phyloP scores from a whole-genome alignment of 2,797 vertebrate species.

The Balearica regulorum region DNA sequence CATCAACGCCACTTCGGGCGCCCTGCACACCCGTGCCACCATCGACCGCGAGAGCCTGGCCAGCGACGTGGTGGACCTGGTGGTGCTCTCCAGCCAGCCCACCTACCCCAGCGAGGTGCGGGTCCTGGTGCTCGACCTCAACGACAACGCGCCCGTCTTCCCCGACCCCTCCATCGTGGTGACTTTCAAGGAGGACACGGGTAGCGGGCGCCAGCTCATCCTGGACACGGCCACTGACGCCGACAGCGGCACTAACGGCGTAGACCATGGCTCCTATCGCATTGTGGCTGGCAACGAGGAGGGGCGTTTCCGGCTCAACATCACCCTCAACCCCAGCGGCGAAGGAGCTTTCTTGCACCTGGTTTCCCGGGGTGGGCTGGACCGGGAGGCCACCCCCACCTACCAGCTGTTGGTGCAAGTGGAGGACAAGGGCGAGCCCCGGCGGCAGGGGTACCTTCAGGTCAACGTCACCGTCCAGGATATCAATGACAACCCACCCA shows the following conservation, averaged over 20 bases:
- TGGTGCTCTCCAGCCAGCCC: slow-evolving; percentile 96
- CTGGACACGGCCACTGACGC: slow-evolving; percentile 95
- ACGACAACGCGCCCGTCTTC: slow-evolving; percentile 95
- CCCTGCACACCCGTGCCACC: slow-evolving; percentile 86
- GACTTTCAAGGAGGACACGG: slow-evolving; percentile 95
- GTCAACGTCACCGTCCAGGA: slow-evolving; percentile 97
- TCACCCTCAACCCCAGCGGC: slow-evolving; percentile 97
- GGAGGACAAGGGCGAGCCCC: slow-evolving; percentile 94
- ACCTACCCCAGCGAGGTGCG: slow-evolving; percentile 97
- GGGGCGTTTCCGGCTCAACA: slow-evolving; percentile 90
- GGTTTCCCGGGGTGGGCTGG: slow-evolving; percentile 90
- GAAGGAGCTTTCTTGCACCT: slow-evolving; percentile 97
- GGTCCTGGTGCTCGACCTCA: slow-evolving; percentile 92
- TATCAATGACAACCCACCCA: slow-evolving; percentile 94
- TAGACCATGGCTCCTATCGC: slow-evolving; percentile 93
- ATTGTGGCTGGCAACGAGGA: slow-evolving; percentile 92
- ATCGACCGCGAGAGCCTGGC: slow-evolving; percentile 92
- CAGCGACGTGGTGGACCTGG: slow-evolving; percentile 91
- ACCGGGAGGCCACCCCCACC: slow-evolving; percentile 86
- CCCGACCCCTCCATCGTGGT: slow-evolving; percentile 92
- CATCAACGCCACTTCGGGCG: slow-evolving; percentile 90
- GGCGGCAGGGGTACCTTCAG: slow-evolving; percentile 89
- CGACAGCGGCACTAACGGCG: slow-evolving; percentile 92
- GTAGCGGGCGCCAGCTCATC: slow-evolving; percentile 94
- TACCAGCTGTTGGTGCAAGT: slow-evolving; percentile 94